Conservation (phyloP, 2,888 invertebrate species). For the Lottia gigantea region DNA sequence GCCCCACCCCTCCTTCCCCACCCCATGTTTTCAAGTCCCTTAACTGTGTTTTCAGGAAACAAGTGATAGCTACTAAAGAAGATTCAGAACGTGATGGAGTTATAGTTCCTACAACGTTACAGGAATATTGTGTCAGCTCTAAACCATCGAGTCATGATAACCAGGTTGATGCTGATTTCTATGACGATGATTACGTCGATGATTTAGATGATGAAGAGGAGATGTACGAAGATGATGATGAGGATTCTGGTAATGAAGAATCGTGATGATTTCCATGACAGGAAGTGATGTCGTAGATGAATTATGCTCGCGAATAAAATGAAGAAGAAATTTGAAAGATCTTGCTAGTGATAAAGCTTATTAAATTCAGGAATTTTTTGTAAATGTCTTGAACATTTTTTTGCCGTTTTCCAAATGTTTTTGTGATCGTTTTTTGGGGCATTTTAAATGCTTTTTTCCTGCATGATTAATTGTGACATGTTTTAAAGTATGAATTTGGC, state of each 20-base stretch:
- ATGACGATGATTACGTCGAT: conserved; percentile 57
- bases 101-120: conserved; percentile 94
- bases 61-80: conserved; percentile 92
- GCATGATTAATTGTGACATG: too few relatives aligned
- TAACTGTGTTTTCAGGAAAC: conserved; percentile 78
- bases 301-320: too few relatives aligned
- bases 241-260: conserved; percentile 60
- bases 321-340: too few relatives aligned
- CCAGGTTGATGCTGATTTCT: conserved; percentile 56
- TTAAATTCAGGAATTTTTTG: too few relatives aligned
- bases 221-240: conserved; percentile 55
- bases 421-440: too few relatives aligned
- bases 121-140: conserved; percentile 96
- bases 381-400: too few relatives aligned
- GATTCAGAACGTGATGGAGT: conserved; percentile 98
- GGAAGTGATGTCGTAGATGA: too few relatives aligned
- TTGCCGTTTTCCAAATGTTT: too few relatives aligned
- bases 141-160: conserved; percentile 71
- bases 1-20: not conserved
- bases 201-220: conserved; percentile 54
- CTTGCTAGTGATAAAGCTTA: too few relatives aligned
- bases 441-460: too few relatives aligned
- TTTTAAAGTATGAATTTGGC: too few relatives aligned
- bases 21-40: not conserved
- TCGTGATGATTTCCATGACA: conserved; percentile 40